Evolutionary conservation across 2,113 vertebrate genomes (phyloP), one percentile per base, ranked within the genome.

Genomic region (Myrmophylax atrothorax): DNA sequence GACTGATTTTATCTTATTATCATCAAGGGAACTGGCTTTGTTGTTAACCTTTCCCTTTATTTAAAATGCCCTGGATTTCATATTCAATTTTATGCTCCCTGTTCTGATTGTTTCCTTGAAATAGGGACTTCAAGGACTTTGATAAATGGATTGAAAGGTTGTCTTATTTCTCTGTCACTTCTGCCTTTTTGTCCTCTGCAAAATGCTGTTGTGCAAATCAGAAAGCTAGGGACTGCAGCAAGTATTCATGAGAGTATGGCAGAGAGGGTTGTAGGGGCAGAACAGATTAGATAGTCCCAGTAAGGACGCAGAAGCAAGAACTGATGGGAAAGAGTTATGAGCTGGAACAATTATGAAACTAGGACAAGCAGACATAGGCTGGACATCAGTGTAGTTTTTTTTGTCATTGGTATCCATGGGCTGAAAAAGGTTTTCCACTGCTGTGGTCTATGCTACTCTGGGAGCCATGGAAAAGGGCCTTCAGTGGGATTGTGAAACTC

Each of bases 81-180:
- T 86, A 96, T 87, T 89, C 87, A 94, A 35, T 93, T 94, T 87
- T 89, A 56, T 72, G 52, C 52, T 95, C 44, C 76, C 42, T 89
- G 12, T 96, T 94, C 87, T 95, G 80, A 96, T 96, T 94, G 91
- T 97, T 96, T 95, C 89, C 87, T 95, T 92, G 91, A 96, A 96
- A 97, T 87, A 49, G 37, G 46, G 94, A 90, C 84, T 96, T 95
- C 92, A 88, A 93, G 92, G 91, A 79, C 89, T 91, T 91, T 97
- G 96, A 96, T 93, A 95, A 96, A 97, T 94, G 89, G 78, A 95
- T 94, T 94, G 95, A 96, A 96, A 96, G 74, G 90, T 70, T 97
- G 82, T 85, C 75, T 96, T 87, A 72, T 95, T 97, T 93, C 85
- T 90, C 74, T 81, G 90, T 70, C 93, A 90, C 49, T 92, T 87